Conservation (phyloP, 2,113 vertebrate species). For the Sminthopsis crassicaudata region DNA sequence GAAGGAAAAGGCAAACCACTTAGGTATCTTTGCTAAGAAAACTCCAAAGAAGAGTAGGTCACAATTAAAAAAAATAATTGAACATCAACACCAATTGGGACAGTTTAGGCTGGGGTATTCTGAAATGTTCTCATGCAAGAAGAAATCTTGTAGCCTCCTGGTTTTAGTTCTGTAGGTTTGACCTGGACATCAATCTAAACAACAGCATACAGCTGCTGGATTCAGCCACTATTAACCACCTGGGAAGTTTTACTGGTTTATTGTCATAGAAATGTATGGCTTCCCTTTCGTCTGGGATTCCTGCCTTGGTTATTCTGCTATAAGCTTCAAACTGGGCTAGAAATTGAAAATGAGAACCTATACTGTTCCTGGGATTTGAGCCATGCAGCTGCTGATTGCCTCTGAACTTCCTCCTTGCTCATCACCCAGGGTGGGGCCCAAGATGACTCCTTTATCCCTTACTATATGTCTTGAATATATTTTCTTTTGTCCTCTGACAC, state of each 20-base stretch:
- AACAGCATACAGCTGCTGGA: not conserved
- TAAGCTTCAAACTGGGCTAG: not conserved
- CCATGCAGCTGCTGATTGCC: not conserved
- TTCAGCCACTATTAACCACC: not conserved
- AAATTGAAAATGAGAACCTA: not conserved
- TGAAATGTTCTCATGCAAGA: not conserved
- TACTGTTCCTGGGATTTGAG: not conserved
- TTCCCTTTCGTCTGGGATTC: not conserved
- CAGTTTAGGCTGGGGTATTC: not conserved
- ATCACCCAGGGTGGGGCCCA: not conserved
- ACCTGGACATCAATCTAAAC: not conserved
- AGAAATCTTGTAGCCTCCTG: not conserved
- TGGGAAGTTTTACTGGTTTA: not conserved
- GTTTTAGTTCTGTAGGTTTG: not conserved
- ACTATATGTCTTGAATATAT: not conserved
- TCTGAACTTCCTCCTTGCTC: not conserved
- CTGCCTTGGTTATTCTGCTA: not conserved
- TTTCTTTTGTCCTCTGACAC: not conserved
- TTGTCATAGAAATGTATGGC: not conserved
- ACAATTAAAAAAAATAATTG: not conserved
- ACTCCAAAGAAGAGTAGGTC: not conserved
- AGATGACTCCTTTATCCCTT: not conserved
- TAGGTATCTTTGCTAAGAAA: not conserved
- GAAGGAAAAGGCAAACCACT: not conserved
- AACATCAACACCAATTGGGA: not conserved